phyloP scores from a whole-genome alignment of 1,140 invertebrate genomes.

The Zaprionus nigranus region DNA sequence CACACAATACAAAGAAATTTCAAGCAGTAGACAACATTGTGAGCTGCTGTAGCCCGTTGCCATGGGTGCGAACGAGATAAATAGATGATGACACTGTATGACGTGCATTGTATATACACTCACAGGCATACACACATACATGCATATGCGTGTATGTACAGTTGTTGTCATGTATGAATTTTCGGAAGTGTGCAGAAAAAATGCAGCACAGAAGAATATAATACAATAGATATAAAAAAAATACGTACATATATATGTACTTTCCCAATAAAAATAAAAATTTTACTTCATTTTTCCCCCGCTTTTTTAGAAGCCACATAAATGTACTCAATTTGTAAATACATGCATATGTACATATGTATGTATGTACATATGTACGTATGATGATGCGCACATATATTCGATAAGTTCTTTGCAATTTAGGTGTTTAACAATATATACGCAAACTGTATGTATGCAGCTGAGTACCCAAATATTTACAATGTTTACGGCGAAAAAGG shows the following conservation, averaged over 20 bases:
- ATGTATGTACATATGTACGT: neutral
- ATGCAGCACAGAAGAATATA: neutral
- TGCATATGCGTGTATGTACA: conserved; percentile 17
- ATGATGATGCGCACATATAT: neutral
- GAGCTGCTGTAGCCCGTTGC: conserved; percentile 1
- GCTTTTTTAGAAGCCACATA: neutral
- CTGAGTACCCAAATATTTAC: neutral
- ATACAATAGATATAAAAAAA: neutral
- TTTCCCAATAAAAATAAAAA: neutral
- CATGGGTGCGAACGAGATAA: conserved; percentile 33
- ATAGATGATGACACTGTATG: conserved; percentile 14
- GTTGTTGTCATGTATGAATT: neutral
- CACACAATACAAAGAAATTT: conserved; percentile 7
- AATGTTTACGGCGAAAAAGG: neutral
- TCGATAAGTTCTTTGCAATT: neutral
- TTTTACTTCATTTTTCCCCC: neutral
- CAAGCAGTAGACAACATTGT: conserved; percentile 11
- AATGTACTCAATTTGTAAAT: neutral
- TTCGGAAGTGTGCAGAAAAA: neutral
- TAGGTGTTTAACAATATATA: neutral
- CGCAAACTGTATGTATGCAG: neutral
- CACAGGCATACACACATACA: neutral
- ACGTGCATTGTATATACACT: neutral
- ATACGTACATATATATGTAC: neutral
- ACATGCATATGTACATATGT: neutral